A percentile compares a stretch with the other conserved stretches of the same genome.
These are phyloP conservation scores for Calliopsis andreniformis DNA, from an alignment of 1,140 invertebrate genomes.

Conservation along the genomic window DNA sequence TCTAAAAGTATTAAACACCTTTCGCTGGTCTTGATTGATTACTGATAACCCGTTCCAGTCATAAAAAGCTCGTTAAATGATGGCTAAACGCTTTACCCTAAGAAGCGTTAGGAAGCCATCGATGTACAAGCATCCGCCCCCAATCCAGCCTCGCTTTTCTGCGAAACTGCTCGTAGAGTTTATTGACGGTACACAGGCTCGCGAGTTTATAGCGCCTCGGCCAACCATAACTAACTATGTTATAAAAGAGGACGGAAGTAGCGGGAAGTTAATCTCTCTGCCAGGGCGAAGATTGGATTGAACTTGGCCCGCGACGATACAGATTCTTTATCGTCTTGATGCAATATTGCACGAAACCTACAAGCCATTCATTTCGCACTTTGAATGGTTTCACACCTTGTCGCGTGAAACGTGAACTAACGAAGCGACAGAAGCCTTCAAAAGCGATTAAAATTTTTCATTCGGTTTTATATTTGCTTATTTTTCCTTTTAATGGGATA, in stretches of 20 bases:
- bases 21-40: neutral
- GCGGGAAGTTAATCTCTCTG: slow-evolving; percentile 27
- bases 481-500: too few species aligned
- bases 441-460: neutral
- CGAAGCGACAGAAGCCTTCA: neutral
- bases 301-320: slow-evolving; percentile 29
- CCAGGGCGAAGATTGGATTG: slow-evolving; percentile 33
- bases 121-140: neutral
- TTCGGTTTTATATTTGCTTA: too few species aligned
- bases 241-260: slow-evolving; percentile 26
- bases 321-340: slow-evolving; percentile 38
- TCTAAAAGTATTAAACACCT: too few species aligned
- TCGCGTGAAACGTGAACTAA: rapidly evolving
- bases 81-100: slow-evolving; percentile 16
- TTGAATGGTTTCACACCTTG: slow-evolving; percentile 2
- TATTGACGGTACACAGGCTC: slow-evolving; percentile 15
- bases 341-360: neutral
- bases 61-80: neutral
- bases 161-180: slow-evolving; percentile 11
- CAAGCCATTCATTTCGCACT: neutral
- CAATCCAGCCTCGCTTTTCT: slow-evolving; percentile 5
- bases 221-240: slow-evolving; percentile 28
- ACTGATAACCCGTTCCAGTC: slow-evolving; percentile 8
- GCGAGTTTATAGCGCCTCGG: slow-evolving; percentile 19
- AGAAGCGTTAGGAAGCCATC: slow-evolving; percentile 7